Evolutionary conservation across 2,888 invertebrate species (phyloP).

Genomic region (Furcula furcula): DNA sequence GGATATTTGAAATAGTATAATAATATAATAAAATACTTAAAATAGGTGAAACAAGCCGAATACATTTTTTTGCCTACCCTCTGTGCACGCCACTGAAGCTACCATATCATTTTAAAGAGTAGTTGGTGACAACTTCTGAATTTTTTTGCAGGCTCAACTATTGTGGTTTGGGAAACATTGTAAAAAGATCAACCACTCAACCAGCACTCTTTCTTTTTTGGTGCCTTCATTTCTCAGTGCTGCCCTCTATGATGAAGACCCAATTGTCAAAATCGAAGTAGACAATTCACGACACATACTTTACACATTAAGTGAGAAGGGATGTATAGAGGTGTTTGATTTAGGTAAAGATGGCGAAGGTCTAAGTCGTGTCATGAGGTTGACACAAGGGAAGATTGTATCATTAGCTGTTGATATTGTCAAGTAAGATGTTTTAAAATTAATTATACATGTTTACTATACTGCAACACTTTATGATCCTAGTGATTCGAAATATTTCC

Average conservation of each 20-base stretch:
- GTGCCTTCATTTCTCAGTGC: conserved; percentile 95
- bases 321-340: conserved; percentile 94
- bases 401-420: conserved; percentile 90
- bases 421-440: conserved; percentile 87
- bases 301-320: conserved; percentile 94
- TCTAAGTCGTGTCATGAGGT: conserved; percentile 86
- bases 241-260: conserved; percentile 93
- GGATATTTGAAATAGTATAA: too few relatives aligned
- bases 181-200: conserved; percentile 97
- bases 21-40: too few relatives aligned
- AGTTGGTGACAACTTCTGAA: too few relatives aligned
- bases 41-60: too few relatives aligned
- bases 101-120: too few relatives aligned
- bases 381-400: conserved; percentile 88
- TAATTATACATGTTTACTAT: too few relatives aligned
- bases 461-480: too few relatives aligned
- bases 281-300: conserved; percentile 95
- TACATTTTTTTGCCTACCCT: too few relatives aligned
- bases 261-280: conserved; percentile 92
- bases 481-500: too few relatives aligned
- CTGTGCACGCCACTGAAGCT: too few relatives aligned
- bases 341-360: conserved; percentile 89
- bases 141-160: conserved; percentile 84
- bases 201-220: conserved; percentile 91
- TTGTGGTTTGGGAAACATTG: conserved; percentile 98